Evolutionary conservation across 2,888 invertebrate genomes (phyloP).

Genomic region (Athripsodes cinereus): DNA sequence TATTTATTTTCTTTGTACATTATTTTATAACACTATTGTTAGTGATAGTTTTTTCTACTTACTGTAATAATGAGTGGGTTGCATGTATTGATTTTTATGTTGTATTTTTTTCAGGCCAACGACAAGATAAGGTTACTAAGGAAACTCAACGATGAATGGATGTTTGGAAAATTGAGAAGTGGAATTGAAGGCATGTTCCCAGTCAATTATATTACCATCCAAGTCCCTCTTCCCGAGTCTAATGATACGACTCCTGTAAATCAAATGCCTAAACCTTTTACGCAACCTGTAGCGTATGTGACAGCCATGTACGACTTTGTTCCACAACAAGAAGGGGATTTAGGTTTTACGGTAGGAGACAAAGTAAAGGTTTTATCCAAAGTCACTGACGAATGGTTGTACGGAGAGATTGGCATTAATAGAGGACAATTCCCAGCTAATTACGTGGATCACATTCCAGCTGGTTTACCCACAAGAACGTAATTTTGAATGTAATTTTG

Average conservation of each 20-base stretch:
- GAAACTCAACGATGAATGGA: slow-evolving; percentile 73
- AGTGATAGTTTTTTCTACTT: too few species aligned
- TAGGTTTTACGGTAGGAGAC: slow-evolving; percentile 38
- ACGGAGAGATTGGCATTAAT: slow-evolving; percentile 60
- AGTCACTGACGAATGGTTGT: slow-evolving; percentile 73
- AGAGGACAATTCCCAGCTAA: slow-evolving; percentile 75
- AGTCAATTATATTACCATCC: slow-evolving; percentile 68
- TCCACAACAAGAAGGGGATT: slow-evolving; percentile 50
- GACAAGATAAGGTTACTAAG: slow-evolving; percentile 66
- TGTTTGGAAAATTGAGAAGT: slow-evolving; percentile 61
- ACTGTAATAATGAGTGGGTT: too few species aligned
- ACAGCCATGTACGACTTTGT: slow-evolving; percentile 70
- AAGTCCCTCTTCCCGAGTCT: slow-evolving; percentile 56
- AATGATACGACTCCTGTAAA: slow-evolving; percentile 30
- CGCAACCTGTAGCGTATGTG: slow-evolving; percentile 41
- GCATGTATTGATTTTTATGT: slow-evolving; percentile 1
- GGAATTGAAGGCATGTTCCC: slow-evolving; percentile 78
- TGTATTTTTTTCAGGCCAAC: slow-evolving; percentile 52
- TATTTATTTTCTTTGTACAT: too few species aligned
- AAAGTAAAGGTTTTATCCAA: slow-evolving; percentile 58
- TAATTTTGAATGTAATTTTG: background rate
- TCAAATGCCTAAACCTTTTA: background rate
- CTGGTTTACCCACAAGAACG: slow-evolving; percentile 34
- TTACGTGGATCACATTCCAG: slow-evolving; percentile 60
- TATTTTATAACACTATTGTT: too few species aligned